phyloP scores from a whole-genome alignment of 2,888 invertebrate species.

The Tipula helvola region DNA sequence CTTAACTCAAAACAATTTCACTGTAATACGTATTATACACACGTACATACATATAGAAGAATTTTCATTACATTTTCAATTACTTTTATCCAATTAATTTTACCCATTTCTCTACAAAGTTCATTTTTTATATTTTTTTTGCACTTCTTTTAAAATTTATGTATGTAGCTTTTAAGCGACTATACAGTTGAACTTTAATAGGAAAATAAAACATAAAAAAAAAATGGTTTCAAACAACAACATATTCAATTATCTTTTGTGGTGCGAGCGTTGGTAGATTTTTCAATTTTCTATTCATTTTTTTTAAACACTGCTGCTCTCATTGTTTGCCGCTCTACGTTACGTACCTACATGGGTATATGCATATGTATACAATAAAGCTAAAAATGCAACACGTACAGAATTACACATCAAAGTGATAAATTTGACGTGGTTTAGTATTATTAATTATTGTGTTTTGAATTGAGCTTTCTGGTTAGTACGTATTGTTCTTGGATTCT shows the following conservation, averaged over 20 bases:
- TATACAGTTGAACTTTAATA: not conserved
- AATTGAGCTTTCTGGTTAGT: not conserved
- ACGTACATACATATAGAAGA: not conserved
- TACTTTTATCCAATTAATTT: not conserved
- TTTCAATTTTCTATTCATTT: not conserved
- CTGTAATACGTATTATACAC: not conserved
- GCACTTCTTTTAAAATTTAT: too few species aligned
- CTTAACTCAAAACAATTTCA: not conserved
- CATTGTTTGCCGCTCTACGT: not conserved
- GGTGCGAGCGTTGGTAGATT: not conserved
- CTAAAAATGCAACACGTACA: not conserved
- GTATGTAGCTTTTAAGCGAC: not conserved
- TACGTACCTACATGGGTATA: not conserved
- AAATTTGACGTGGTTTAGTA: not conserved
- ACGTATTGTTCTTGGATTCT: not conserved
- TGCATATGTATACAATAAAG: not conserved
- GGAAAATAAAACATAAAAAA: not conserved
- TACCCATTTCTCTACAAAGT: not conserved
- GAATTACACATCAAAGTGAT: not conserved
- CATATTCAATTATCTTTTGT: not conserved
- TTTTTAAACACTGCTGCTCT: not conserved
- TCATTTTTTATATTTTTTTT: not conserved
- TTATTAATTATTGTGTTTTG: not conserved
- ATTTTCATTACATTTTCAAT: constrained; percentile 4
- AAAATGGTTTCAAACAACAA: not conserved